Evolutionary conservation across 2,113 vertebrate species (phyloP), one percentile per base, ranked within the genome.

Genomic region (Phyllostomus hastatus): DNA sequence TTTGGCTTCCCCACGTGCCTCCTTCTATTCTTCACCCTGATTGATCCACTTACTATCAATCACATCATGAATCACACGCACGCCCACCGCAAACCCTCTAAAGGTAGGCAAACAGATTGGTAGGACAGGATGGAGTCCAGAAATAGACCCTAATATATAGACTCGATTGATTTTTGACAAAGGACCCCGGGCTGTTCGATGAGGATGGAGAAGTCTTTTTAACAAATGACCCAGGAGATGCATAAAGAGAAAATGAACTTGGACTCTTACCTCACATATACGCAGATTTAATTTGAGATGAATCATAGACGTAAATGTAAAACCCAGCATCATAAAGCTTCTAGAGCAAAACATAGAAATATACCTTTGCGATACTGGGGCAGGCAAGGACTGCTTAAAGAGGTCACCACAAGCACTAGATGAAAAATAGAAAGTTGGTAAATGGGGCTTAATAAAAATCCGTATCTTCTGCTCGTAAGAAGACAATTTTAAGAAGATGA

Each of bases 401-500:
- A 31, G 59, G 33, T 86, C 85, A 78, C 79, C 28, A 10, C 57
- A 93, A 70, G 10, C 48, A 48, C 72, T 48, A 64, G 72, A 75
- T 41, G 79, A 94, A 93, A 88, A 85, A 72, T 57, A 89, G 73
- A 89, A 95, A 95, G 83, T 19, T 20, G 48, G 46, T 86, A 50
- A 79, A n/a, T 95, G 46, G 48, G 73, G 64, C 54, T n/a, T 64
- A 72, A 88, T 96, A 41, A 86, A 59, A 95, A 96, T 84, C 80
- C 90, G 75, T 35, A 78, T 84, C 54, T 69, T 73, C 57, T 67
- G 86, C 48, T 97, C 73, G 17, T 76, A 33, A 70, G 52, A 87
- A 94, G 89, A 16, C 12, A 28, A 35, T 16, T 69, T 83, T 59
- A 73, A 87, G 52, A 90, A 85, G 64, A 66, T 28, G 22, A 75